Evolutionary conservation across 2,888 invertebrate genomes (phyloP).

Genomic region (Aelia acuminata): DNA sequence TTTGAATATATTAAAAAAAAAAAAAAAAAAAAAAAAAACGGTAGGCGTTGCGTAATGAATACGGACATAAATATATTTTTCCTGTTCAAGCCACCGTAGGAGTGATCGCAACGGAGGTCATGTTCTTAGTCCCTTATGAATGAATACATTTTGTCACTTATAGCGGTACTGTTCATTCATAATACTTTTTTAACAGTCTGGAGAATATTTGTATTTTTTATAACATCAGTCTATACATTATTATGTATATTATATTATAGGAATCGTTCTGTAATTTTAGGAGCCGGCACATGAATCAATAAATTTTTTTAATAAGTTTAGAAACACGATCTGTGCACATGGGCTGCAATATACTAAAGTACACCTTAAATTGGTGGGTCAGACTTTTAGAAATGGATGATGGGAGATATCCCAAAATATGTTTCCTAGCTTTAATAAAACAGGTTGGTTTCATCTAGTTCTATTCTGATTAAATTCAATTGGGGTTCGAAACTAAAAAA

Average conservation of each 20-base stretch:
- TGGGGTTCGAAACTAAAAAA: too few species aligned
- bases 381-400: too few species aligned
- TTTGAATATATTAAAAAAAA: neutral
- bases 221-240: neutral
- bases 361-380: too few species aligned
- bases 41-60: neutral
- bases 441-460: too few species aligned
- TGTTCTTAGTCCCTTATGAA: constrained; percentile 12
- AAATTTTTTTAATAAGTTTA: too few species aligned
- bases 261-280: neutral
- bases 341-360: too few species aligned
- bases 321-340: too few species aligned
- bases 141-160: neutral
- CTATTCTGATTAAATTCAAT: too few species aligned
- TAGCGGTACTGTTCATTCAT: neutral
- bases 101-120: neutral
- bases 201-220: neutral
- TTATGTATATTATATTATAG: neutral
- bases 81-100: constrained; percentile 9
- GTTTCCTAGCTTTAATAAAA: too few species aligned
- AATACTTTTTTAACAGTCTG: neutral
- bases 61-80: neutral
- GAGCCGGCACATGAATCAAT: too few species aligned
- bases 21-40: neutral
- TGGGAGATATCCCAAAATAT: too few species aligned